Evolutionary conservation across 2,888 invertebrate genomes (phyloP).

Genomic region (Tetrapedia diversipes): DNA sequence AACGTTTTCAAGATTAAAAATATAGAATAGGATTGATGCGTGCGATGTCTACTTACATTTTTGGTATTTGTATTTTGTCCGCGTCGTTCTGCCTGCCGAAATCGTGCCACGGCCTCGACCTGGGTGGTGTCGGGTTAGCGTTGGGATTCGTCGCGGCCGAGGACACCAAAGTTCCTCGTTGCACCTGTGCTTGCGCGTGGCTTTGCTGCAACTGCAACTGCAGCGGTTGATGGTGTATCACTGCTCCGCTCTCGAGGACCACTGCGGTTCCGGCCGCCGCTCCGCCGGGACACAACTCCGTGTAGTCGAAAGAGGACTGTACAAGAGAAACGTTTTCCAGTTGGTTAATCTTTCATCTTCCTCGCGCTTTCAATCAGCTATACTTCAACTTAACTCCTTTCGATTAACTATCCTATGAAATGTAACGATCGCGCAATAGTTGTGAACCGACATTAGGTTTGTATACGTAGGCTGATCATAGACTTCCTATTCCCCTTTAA

Average conservation of each 20-base stretch:
- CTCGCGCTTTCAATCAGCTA: too few species aligned
- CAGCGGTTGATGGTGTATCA: constrained; percentile 84
- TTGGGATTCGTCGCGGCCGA: constrained; percentile 77
- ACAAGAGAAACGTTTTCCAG: constrained; percentile 65
- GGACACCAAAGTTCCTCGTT: constrained; percentile 82
- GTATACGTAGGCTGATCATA: not conserved
- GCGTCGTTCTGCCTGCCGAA: constrained; percentile 97
- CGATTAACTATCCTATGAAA: too few species aligned
- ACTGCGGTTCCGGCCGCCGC: constrained; percentile 83
- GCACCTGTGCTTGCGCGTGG: constrained; percentile 85
- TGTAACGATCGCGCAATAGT: not conserved
- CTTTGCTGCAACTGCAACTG: constrained; percentile 84
- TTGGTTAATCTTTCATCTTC: too few species aligned
- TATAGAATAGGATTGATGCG: too few species aligned
- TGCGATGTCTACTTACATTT: constrained; percentile 89
- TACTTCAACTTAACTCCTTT: too few species aligned
- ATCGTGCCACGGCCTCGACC: constrained; percentile 96
- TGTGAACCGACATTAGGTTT: too few species aligned
- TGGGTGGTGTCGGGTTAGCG: constrained; percentile 83
- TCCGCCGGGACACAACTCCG: constrained; percentile 90
- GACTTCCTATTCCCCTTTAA: not conserved
- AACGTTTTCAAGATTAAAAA: too few species aligned
- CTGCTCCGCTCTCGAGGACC: constrained; percentile 83
- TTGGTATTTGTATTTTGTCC: constrained; percentile 98
- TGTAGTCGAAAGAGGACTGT: constrained; percentile 95